These are phyloP conservation scores for Synanthedon vespiformis DNA, from an alignment of 2,888 invertebrate species.

Conservation along the genomic window DNA sequence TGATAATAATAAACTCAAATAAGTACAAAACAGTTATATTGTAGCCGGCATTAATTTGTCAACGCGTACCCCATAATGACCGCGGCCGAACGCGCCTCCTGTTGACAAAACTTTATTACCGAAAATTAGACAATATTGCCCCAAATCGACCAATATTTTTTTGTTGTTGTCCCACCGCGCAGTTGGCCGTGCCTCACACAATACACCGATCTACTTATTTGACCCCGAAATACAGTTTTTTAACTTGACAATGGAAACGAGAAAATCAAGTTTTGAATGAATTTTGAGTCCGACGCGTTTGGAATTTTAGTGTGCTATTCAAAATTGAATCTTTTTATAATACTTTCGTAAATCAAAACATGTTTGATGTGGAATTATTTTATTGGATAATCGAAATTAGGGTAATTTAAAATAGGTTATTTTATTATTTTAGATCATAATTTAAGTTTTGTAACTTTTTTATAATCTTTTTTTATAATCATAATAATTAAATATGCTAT, in stretches of 20 bases:
- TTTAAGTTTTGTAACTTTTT: too few species aligned
- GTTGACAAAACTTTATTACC: slow-evolving; percentile 70
- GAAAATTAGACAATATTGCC: slow-evolving; percentile 65
- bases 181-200: slow-evolving; percentile 30
- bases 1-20: slow-evolving; percentile 9
- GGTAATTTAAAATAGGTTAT: too few species aligned
- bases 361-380: neutral
- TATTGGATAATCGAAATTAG: too few species aligned
- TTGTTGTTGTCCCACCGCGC: slow-evolving; percentile 46
- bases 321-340: neutral
- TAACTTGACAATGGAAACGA: slow-evolving; percentile 45
- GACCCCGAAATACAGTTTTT: slow-evolving; percentile 44
- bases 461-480: too few species aligned
- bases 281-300: neutral
- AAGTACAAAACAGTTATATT: slow-evolving; percentile 7
- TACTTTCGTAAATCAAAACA: neutral
- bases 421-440: too few species aligned
- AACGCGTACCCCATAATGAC: slow-evolving; percentile 46
- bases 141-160: slow-evolving; percentile 48
- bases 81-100: slow-evolving; percentile 44
- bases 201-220: slow-evolving; percentile 57
- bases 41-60: slow-evolving; percentile 55
- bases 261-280: slow-evolving; percentile 41
- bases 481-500: too few species aligned
- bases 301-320: neutral